Conservation (phyloP, 2,113 vertebrate species). For the Cynocephalus volans region DNA sequence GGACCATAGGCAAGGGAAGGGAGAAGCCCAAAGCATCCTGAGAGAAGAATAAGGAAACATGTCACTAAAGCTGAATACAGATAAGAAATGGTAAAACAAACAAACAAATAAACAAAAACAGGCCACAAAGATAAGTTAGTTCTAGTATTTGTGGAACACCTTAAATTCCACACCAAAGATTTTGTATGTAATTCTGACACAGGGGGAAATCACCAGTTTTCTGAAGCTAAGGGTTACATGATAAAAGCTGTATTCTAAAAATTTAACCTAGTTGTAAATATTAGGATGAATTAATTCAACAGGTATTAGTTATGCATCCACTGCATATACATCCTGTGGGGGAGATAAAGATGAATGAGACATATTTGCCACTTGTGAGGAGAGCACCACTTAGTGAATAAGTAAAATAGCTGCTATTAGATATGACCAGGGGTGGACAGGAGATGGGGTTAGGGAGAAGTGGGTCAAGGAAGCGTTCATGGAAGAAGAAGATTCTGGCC, state of each 20-base stretch:
- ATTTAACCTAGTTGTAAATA: not conserved
- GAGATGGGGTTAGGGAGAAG: not conserved
- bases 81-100: not conserved
- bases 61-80: not conserved
- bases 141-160: not conserved
- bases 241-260: conserved; percentile 30
- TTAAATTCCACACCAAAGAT: not conserved
- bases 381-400: not conserved
- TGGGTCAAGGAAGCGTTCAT: not conserved
- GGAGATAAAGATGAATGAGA: not conserved
- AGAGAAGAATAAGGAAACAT: not conserved
- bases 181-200: not conserved
- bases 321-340: too few species aligned
- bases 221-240: not conserved
- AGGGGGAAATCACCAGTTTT: conserved; percentile 2
- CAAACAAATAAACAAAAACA: not conserved
- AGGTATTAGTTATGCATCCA: not conserved
- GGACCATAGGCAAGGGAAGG: not conserved
- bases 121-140: not conserved
- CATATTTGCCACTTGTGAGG: not conserved
- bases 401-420: not conserved
- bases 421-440: not conserved
- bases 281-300: not conserved
- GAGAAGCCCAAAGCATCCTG: not conserved
- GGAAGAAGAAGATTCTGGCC: not conserved